Evolutionary conservation across 1,140 invertebrate genomes (phyloP).

Genomic region (Brachionus rubens): DNA sequence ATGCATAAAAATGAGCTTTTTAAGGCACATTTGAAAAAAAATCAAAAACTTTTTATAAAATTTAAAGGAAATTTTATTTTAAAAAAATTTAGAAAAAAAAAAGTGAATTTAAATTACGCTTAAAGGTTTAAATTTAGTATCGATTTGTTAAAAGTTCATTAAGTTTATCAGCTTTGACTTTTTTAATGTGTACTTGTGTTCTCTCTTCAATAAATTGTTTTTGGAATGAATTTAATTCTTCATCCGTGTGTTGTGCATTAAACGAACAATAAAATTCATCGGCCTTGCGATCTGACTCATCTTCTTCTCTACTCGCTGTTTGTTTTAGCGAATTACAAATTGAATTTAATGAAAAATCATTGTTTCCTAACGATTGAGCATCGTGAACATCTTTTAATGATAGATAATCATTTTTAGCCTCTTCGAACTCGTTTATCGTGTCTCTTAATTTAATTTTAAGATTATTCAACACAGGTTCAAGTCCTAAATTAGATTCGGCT

Average conservation of each 20-base stretch:
- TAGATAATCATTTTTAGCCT: conserved; percentile 9
- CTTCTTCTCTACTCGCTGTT: background rate
- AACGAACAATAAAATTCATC: conserved; percentile 8
- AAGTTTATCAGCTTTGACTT: conserved; percentile 40
- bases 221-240: conserved; percentile 21
- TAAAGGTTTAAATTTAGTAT: too few species aligned
- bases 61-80: background rate
- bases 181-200: conserved; percentile 34
- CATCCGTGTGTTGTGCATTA: conserved; percentile 40
- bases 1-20: conserved; percentile 45
- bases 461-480: conserved; percentile 3
- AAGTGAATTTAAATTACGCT: too few species aligned
- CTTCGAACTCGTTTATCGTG: conserved; percentile 21
- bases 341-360: conserved; percentile 18
- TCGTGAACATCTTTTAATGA: background rate
- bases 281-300: background rate
- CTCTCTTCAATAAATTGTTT: conserved; percentile 11
- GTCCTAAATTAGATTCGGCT: conserved; percentile 35
- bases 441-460: background rate
- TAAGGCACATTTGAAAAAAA: conserved; percentile 13
- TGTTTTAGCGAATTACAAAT: background rate
- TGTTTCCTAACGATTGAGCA: background rate
- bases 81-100: conserved; percentile 16
- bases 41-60: background rate
- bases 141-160: conserved; percentile 26